phyloP scores from a whole-genome alignment of 2,888 invertebrate species.

The Aspidiotus rigidus region DNA sequence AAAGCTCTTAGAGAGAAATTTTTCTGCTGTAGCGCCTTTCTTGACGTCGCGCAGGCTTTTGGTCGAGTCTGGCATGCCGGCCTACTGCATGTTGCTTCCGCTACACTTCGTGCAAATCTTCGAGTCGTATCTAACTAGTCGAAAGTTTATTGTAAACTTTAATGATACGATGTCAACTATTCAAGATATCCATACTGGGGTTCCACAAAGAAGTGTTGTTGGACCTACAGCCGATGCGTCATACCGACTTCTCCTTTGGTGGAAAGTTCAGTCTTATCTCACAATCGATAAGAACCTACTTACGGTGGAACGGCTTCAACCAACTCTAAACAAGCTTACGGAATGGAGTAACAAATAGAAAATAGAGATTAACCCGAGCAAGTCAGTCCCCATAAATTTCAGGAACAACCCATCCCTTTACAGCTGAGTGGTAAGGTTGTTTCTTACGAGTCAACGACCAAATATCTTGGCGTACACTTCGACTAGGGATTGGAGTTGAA shows the following conservation, averaged over 20 bases:
- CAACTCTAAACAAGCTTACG: background rate
- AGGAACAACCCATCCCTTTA: background rate
- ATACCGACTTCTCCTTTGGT: background rate
- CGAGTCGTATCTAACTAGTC: too few relatives aligned
- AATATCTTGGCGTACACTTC: background rate
- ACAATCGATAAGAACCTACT: background rate
- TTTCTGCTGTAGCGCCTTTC: too few relatives aligned
- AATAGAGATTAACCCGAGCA: background rate
- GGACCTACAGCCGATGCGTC: conserved; percentile 1
- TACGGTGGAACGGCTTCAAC: background rate
- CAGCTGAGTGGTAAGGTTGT: background rate
- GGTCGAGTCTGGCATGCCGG: too few relatives aligned
- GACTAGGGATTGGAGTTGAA: background rate
- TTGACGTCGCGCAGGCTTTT: too few relatives aligned
- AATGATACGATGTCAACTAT: background rate
- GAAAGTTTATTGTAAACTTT: too few relatives aligned
- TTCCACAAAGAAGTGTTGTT: background rate
- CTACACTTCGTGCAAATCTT: too few relatives aligned
- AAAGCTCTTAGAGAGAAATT: too few relatives aligned
- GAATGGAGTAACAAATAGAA: background rate
- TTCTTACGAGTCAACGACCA: background rate
- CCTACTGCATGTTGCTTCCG: too few relatives aligned
- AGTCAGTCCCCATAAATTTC: background rate
- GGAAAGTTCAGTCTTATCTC: background rate
- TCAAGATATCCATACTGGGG: background rate